Base-by-base conservation (phyloP, 2,113 vertebrate species). In the Pelvicachromis taeniatus region DNA sequence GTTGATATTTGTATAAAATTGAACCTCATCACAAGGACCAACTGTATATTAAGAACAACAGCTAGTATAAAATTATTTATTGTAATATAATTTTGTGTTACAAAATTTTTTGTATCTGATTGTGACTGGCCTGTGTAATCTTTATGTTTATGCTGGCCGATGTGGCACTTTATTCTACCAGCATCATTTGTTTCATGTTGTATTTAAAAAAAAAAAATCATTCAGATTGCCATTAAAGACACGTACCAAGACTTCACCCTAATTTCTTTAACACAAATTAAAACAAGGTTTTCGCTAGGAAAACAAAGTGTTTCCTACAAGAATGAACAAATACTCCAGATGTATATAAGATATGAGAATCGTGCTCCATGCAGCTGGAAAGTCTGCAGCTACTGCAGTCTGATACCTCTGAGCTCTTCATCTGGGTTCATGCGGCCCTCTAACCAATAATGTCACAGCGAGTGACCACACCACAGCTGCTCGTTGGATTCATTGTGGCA, bases 331-430 rank as follows among this genome's bases (percentile, higher is more conserved):
- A 45, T 45, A 70, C 13, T 26, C 13, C 38, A 70, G 65, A 45
- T 70, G 21, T 17, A 45, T 26, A 42, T 14, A 21, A 81, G 73
- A 56, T 12, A 2, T 78, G 7, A 77, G 6, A 50, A 50, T 40
- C 58, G 14, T 77, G 81, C 85, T 85, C 10, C 80, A 77, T 89
- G 52, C 35, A 54, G 17, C 59, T 83, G 83, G 23, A 61, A 78
- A 65, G 85, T 88, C 88, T 65, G 52, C 54, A 84, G 86, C 84
- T 38, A 53, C 61, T 85, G 63, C 81, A 88, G 89, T 87, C 68
- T 26, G 48, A 83, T 90, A 84, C 84, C 86, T 77, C 52, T 6
- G 14, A 87, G 88, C 78, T 6, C 68, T 6, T 26, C 73, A 53
- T 85, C 23, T 0, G 2, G 48, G 45, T 63, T 91, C 85, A 90